A percentile compares a stretch with the other conserved stretches of the same genome.
Evolutionary conservation across 1,140 invertebrate genomes (phyloP).

Genomic region (Halesus radiatus): DNA sequence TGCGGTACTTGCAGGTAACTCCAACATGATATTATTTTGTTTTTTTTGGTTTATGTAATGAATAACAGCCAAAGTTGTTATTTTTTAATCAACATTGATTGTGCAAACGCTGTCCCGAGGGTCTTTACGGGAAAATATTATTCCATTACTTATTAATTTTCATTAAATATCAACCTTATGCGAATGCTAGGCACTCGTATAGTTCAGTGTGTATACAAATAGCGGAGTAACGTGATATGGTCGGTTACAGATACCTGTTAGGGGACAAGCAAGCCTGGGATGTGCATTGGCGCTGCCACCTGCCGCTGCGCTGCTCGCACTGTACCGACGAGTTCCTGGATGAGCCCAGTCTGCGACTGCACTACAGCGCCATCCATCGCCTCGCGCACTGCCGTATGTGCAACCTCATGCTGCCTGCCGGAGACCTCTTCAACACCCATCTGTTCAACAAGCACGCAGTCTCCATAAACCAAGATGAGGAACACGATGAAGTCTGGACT

Average conservation of each 20-base stretch:
- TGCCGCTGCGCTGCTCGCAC: constrained; percentile 67
- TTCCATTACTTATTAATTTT: too few relatives aligned
- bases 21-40: too few relatives aligned
- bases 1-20: constrained; percentile 68
- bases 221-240: not conserved
- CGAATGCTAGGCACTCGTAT: too few relatives aligned
- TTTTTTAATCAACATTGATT: too few relatives aligned
- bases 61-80: too few relatives aligned
- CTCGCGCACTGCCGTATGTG: constrained; percentile 67
- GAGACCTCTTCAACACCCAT: constrained; percentile 63
- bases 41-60: too few relatives aligned
- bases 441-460: constrained; percentile 66
- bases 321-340: constrained; percentile 63
- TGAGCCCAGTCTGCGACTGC: constrained; percentile 60
- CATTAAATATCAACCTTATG: too few relatives aligned
- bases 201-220: too few relatives aligned
- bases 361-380: constrained; percentile 62
- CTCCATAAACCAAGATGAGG: constrained; percentile 60
- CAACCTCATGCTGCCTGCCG: constrained; percentile 63
- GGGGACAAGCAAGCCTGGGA: constrained; percentile 62
- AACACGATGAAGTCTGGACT: constrained; percentile 62
- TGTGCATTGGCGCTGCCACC: constrained; percentile 63
- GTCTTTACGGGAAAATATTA: too few relatives aligned
- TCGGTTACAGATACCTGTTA: constrained; percentile 65
- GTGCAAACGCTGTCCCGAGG: too few relatives aligned